Evolutionary conservation across 1,140 invertebrate genomes (phyloP), one percentile per base, ranked within the genome.

Genomic region (Polyergus mexicanus): DNA sequence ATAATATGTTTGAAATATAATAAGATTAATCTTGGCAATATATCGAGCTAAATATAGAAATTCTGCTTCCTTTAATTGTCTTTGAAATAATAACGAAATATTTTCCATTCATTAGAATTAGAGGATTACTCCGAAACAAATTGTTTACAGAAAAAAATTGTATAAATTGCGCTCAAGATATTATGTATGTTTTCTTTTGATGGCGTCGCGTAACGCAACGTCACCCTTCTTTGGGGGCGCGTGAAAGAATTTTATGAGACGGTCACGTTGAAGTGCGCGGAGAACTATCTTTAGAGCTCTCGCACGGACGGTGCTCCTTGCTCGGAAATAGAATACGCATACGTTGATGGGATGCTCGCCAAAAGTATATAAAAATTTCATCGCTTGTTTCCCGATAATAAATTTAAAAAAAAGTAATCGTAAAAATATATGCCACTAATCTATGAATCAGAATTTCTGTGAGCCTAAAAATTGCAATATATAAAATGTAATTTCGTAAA

Each of bases 301-400:
- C 69, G 86, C 85, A 90, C 86, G 83, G 89, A 86, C 87, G 89
- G 90, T 84, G 86, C 76, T 92, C 93, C 54, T 91, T 90, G 90
- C 87, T 92, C 92, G 75, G 94, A 95, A 95, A 95, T 95, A 95
- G 94, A 94, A 92, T 91, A 75, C 71, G 25, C 84, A 78, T 89
- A 86, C 72, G 86, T 90, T 87, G 74, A 87, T 62, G 81, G 56
- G 63, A 86, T 85, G 80, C 58, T 56, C 74, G 77, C 74, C 54
- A 56, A 28, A 22, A 68, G 86, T 88, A 44, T 47, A 72, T 72
- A 44, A 41, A 58, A 78, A 38, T 32, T 41, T 56, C 32, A 16
- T 58, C 41, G 16, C 22, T 32, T 7, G 11, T 54, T 69, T 41
- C 47, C 22, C 11, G n/a, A n/a, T 28, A 86, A 41, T 28, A 44